Evolutionary conservation across 1,140 invertebrate species (phyloP), one percentile per base, ranked within the genome.

Genomic region (Drosophila santomea): DNA sequence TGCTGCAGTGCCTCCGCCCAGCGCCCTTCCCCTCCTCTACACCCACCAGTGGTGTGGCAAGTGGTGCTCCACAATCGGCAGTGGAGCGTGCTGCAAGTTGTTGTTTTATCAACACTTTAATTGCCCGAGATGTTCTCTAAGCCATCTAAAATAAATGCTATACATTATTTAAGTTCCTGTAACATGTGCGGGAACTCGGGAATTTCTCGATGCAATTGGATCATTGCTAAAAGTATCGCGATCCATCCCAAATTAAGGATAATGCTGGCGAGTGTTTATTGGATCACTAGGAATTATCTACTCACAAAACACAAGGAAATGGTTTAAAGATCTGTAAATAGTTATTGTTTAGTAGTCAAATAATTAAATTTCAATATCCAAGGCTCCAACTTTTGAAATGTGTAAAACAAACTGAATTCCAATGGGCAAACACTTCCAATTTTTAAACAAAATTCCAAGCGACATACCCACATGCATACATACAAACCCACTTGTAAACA

Each of bases 41-140:
- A 48, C 41, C 48, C 35, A 20, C 20, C 23, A 41, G 12, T 25
- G 66, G 39, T 62, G 36, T 50, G 57, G 57, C 41, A 41, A 60
- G 61, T 58, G 52, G 36, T 45, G 25, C 69, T 48, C 41, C 69
- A 43, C 59, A 74, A 75, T 74, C 56, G 51, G 63, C 50, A 74
- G 68, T 78, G 35, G 57, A 28, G 20, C 64, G 68, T 52, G 39
- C 61, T 62, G 45, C 32, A 66, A 66, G 59, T 52, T 63, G 57
- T 74, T 77, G 78, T 79, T 83, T 62, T 39, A 71, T 69, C 57
- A 82, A 79, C 71, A 67, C 72, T 66, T 74, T 48, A 41, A 57
- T 5, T 11, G 17, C 14, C 28, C 10, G n/a, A 51, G 25, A 38
- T 51, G 45, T 12, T 35, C 20, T 3, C 28, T 15, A 28, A 20